Evolutionary conservation across 1,140 invertebrate species (phyloP).

Genomic region (Trachymyrmex septentrionalis): DNA sequence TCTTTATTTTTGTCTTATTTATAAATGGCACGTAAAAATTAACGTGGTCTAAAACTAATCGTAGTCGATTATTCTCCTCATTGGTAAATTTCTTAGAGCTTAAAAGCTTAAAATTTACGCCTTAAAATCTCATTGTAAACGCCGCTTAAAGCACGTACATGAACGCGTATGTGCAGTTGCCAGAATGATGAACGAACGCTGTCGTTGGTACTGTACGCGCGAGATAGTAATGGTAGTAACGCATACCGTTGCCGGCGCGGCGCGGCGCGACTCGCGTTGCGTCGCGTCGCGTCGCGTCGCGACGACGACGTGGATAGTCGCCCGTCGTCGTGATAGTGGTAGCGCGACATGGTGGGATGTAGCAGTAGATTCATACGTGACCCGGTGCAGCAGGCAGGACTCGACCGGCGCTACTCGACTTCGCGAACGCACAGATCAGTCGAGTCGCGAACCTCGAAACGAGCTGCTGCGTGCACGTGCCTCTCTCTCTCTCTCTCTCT

Average conservation of each 20-base stretch:
- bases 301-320: constrained; percentile 13
- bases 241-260: neutral
- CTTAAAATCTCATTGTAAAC: too few species aligned
- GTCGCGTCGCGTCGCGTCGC: neutral
- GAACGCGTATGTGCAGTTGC: neutral
- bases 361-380: constrained; percentile 77
- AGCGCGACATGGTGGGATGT: constrained; percentile 61
- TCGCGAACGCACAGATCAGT: constrained; percentile 77
- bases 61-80: too few species aligned
- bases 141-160: neutral
- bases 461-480: constrained; percentile 68
- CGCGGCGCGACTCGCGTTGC: neutral
- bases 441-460: constrained; percentile 74
- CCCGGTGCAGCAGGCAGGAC: constrained; percentile 73
- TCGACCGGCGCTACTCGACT: constrained; percentile 77
- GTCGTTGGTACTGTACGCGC: constrained; percentile 19
- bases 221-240: neutral
- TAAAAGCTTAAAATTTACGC: too few species aligned
- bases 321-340: constrained; percentile 25
- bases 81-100: too few species aligned
- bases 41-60: too few species aligned
- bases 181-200: constrained; percentile 27
- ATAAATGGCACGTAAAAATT: too few species aligned
- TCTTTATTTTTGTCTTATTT: too few species aligned
- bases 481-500: constrained; percentile 42